Conservation (phyloP, 2,888 invertebrate species). For the Drosophila pseudotakahashii region DNA sequence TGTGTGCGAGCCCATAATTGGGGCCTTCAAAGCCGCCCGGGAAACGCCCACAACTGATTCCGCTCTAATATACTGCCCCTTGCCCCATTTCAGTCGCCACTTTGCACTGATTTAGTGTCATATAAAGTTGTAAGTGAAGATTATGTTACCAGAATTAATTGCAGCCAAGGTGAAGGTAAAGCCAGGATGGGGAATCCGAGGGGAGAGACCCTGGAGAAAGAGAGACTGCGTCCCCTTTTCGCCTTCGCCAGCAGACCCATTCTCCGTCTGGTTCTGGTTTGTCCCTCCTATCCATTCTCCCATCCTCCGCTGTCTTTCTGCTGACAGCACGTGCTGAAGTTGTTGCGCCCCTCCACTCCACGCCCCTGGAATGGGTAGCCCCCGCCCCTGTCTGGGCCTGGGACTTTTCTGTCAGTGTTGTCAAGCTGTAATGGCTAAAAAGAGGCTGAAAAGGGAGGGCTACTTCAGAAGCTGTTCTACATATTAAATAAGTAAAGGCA, state of each 20-base stretch:
- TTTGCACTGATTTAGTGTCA: conserved; percentile 76
- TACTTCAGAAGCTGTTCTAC: neutral
- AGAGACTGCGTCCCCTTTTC: conserved; percentile 31
- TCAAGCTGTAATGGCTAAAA: conserved; percentile 2
- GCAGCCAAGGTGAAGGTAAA: conserved; percentile 75
- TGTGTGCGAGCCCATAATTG: conserved; percentile 58
- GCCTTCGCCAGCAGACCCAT: conserved; percentile 4
- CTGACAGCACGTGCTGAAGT: conserved; percentile 75
- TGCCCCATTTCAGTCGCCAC: conserved; percentile 9
- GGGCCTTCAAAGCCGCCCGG: conserved; percentile 48
- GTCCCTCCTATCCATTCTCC: conserved; percentile 13
- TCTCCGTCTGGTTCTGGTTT: conserved; percentile 13
- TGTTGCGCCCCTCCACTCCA: conserved; percentile 18
- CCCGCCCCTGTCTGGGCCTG: conserved; percentile 24
- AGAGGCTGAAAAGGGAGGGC: neutral
- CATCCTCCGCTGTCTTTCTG: conserved; percentile 21
- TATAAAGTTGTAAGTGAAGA: conserved; percentile 80
- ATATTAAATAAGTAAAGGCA: neutral
- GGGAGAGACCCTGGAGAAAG: neutral
- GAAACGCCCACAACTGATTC: conserved; percentile 52
- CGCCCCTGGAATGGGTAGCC: neutral
- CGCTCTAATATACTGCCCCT: conserved; percentile 39
- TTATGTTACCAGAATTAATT: conserved; percentile 81
- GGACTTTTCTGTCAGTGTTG: conserved; percentile 36
- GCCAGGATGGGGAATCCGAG: conserved; percentile 20